phyloP scores from a whole-genome alignment of 2,113 vertebrate genomes.

The Elephantulus edwardii region DNA sequence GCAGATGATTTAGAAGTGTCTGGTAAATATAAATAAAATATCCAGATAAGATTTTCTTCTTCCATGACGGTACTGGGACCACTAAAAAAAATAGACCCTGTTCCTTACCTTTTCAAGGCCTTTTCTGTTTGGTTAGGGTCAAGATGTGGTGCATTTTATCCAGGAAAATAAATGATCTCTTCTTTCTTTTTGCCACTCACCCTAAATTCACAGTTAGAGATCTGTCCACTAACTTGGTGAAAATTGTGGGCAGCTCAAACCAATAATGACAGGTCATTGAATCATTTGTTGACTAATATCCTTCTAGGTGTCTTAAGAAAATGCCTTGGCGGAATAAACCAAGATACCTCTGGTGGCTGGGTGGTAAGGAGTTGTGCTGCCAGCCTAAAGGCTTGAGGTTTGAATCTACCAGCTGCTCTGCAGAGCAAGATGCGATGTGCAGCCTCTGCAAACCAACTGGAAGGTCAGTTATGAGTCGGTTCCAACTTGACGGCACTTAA shows the following conservation, averaged over 20 bases:
- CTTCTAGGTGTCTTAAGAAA: background rate
- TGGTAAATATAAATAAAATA: constrained; percentile 31
- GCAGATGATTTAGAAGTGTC: constrained; percentile 5
- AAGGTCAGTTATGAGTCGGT: too few species aligned
- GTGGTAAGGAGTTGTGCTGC: too few species aligned
- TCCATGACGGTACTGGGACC: background rate
- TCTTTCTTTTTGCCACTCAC: background rate
- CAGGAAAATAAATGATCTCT: background rate
- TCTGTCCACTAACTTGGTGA: background rate
- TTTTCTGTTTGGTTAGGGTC: background rate
- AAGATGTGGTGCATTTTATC: background rate
- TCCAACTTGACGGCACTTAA: too few species aligned
- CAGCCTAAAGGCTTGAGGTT: too few species aligned
- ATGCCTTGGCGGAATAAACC: background rate
- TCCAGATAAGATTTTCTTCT: background rate
- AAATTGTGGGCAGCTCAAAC: background rate
- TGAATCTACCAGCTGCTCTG: too few species aligned
- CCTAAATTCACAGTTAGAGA: background rate
- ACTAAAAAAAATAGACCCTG: background rate
- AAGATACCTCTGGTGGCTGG: too few species aligned
- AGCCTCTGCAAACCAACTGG: too few species aligned
- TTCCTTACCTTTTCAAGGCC: background rate
- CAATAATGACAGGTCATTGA: background rate
- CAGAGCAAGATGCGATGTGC: too few species aligned
- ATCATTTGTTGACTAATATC: background rate